These are phyloP conservation scores for Pheosia gnoma DNA, from an alignment of 2,888 invertebrate genomes.

Conservation along the genomic window DNA sequence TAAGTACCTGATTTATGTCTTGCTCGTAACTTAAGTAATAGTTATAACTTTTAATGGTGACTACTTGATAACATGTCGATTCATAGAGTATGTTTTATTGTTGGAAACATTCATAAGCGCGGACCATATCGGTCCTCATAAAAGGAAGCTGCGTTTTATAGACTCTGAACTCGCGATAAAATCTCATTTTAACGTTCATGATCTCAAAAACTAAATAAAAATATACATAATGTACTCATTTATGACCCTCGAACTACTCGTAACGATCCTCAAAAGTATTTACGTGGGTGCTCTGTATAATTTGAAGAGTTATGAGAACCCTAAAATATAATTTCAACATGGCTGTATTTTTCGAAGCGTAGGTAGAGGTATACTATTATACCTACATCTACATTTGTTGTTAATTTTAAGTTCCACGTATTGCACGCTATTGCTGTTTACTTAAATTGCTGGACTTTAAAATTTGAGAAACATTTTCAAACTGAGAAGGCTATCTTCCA, in stretches of 20 bases:
- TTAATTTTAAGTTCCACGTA: no score
- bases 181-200: neutral
- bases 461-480: neutral
- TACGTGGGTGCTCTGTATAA: neutral
- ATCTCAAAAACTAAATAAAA: neutral
- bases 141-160: neutral
- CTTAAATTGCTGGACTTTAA: neutral
- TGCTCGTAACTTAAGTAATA: no score
- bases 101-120: neutral
- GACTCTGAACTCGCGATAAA: neutral
- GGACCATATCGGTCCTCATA: neutral
- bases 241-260: neutral
- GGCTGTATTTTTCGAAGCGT: neutral
- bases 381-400: no score
- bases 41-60: no score
- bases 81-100: neutral
- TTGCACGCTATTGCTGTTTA: no score
- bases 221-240: neutral
- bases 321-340: neutral
- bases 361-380: no score
- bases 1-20: no score
- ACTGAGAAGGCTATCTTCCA: constrained; percentile 15
- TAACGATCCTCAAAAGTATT: neutral
- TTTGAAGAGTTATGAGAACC: neutral
- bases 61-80: no score